Evolutionary conservation across 2,888 invertebrate species (phyloP).

Genomic region (Bembecia ichneumoniformis): DNA sequence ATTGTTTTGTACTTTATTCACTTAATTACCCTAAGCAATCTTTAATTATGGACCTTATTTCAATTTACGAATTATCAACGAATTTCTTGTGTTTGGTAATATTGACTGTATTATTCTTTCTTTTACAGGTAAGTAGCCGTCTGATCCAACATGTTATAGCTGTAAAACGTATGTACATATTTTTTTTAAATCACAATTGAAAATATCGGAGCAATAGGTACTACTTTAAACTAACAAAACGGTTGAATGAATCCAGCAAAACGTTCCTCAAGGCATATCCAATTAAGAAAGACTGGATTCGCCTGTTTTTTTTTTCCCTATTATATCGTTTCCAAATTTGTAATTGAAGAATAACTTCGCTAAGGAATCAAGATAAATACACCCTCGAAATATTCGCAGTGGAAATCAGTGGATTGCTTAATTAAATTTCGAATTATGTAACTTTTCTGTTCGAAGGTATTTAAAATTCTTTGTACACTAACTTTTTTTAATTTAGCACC

Average conservation of each 20-base stretch:
- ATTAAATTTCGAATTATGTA: neutral
- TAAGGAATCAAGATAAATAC: neutral
- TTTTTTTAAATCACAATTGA: neutral
- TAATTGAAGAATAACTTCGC: slow-evolving; percentile 9
- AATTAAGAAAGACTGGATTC: slow-evolving; percentile 11
- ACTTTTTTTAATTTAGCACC: neutral
- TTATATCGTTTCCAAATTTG: neutral
- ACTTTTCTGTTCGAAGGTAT: neutral
- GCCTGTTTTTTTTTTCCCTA: slow-evolving; percentile 6
- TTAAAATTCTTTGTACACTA: neutral
- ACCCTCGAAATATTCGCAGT: neutral
- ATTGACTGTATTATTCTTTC: slow-evolving; percentile 9
- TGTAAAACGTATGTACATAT: neutral
- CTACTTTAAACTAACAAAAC: neutral
- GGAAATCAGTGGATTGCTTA: neutral
- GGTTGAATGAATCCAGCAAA: neutral
- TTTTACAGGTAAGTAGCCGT: slow-evolving; percentile 50
- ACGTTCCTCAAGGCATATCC: slow-evolving; percentile 10
- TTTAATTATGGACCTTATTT: too few relatives aligned
- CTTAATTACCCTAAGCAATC: neutral
- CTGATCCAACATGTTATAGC: slow-evolving; percentile 2
- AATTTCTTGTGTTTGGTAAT: too few relatives aligned
- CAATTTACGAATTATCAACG: too few relatives aligned
- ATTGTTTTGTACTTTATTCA: neutral
- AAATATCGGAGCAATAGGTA: neutral